Percentiles rank a stretch among this genome's conserved stretches.
Conservation (phyloP, 2,888 invertebrate species). For the Thymelicus acteon region DNA sequence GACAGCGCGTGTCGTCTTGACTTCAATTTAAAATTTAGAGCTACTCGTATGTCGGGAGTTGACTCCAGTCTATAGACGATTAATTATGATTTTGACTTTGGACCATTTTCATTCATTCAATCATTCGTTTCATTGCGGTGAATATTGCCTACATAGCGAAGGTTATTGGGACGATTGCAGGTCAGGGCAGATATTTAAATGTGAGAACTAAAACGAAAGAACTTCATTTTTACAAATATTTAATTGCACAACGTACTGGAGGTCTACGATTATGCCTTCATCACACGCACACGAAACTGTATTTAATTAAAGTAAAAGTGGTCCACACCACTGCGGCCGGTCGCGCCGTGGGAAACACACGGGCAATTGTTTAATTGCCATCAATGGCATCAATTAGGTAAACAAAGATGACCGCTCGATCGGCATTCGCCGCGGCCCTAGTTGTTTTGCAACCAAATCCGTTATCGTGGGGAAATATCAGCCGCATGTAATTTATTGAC, state of each 20-base stretch:
- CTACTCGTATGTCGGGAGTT: no score
- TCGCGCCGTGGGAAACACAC: conserved; percentile 39
- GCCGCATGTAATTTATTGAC: conserved; percentile 32
- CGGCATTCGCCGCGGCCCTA: conserved; percentile 13
- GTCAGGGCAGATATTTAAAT: not conserved
- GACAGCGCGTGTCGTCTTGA: conserved; percentile 17
- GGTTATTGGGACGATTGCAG: no score
- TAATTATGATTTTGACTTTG: no score
- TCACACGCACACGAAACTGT: conserved; percentile 4
- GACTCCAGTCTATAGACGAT: no score
- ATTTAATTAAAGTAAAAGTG: conserved; percentile 25
- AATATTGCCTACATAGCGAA: no score
- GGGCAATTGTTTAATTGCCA: conserved; percentile 38
- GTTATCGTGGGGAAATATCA: conserved; percentile 39
- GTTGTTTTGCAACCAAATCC: conserved; percentile 37
- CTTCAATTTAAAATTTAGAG: not conserved
- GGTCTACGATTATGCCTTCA: not conserved
- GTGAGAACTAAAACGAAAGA: not conserved
- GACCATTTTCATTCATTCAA: no score
- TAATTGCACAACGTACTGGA: not conserved
- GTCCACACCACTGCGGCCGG: not conserved
- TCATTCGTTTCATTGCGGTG: no score
- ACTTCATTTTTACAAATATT: not conserved
- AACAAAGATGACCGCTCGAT: conserved; percentile 41
- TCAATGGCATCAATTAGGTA: conserved; percentile 39